Conservation (phyloP, 2,113 vertebrate species). For the Melanocharis versteri region DNA sequence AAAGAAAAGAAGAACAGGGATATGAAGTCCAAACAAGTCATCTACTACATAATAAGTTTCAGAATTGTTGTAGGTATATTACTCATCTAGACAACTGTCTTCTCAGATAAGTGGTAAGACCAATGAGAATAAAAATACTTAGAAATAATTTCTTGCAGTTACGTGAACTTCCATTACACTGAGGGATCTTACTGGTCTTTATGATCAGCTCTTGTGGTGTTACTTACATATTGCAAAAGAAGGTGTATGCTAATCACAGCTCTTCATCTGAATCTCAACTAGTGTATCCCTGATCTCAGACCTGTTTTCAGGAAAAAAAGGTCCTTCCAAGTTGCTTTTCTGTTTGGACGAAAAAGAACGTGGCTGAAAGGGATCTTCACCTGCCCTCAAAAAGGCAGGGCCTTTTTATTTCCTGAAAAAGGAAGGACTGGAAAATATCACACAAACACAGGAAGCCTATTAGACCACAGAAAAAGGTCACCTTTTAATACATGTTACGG, state of each 20-base stretch:
- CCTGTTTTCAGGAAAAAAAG: background rate
- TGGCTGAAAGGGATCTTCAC: background rate
- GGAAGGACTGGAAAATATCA: background rate
- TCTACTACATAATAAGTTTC: background rate
- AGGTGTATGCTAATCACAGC: background rate
- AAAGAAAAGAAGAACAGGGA: background rate
- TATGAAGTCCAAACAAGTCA: background rate
- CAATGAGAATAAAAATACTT: background rate
- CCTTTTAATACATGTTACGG: background rate
- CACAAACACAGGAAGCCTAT: background rate
- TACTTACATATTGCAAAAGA: background rate
- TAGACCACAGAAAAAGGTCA: background rate
- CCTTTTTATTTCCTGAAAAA: background rate
- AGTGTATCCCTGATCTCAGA: background rate
- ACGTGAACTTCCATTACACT: background rate
- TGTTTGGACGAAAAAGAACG: background rate
- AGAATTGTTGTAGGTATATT: background rate
- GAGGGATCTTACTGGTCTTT: background rate
- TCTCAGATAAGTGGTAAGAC: background rate
- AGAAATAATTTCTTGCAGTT: background rate
- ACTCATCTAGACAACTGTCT: background rate
- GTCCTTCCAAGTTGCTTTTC: background rate
- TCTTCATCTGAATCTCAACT: background rate
- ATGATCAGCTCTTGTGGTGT: background rate
- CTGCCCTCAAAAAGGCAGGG: background rate